Evolutionary conservation across 2,113 vertebrate species (phyloP).

Genomic region (Campylomormyrus tamandua): DNA sequence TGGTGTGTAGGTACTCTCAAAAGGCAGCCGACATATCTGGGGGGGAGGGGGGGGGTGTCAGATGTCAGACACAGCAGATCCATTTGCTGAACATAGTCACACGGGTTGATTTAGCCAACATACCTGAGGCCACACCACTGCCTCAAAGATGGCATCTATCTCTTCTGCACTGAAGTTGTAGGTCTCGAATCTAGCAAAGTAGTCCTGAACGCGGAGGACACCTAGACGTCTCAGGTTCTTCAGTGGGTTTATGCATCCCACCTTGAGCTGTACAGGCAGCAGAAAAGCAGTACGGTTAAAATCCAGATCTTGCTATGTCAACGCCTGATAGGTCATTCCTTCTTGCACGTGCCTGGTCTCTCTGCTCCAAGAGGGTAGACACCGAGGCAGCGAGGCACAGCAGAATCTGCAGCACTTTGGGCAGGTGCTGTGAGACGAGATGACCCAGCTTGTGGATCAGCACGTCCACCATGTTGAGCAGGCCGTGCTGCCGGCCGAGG

Average conservation of each 20-base stretch:
- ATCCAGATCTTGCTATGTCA: neutral
- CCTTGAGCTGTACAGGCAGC: conserved; percentile 66
- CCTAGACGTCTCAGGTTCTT: conserved; percentile 88
- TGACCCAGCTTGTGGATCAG: conserved; percentile 85
- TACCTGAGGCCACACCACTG: conserved; percentile 91
- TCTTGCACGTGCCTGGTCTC: conserved; percentile 69
- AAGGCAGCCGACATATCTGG: conserved; percentile 75
- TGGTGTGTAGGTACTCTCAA: conserved; percentile 85
- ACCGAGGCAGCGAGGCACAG: conserved; percentile 76
- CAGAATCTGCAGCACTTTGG: conserved; percentile 85
- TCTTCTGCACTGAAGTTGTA: conserved; percentile 78
- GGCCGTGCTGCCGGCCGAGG: conserved; percentile 82
- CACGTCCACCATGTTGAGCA: conserved; percentile 78
- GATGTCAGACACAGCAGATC: neutral
- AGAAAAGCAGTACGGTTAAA: neutral
- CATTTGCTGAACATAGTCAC: neutral
- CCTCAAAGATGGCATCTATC: conserved; percentile 79
- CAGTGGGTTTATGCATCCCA: conserved; percentile 75
- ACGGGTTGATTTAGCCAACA: neutral
- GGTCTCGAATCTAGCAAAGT: conserved; percentile 78
- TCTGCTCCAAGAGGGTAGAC: conserved; percentile 66
- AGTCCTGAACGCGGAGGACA: conserved; percentile 75
- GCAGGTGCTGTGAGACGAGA: conserved; percentile 71
- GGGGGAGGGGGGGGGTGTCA: neutral
- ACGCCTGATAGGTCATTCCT: neutral